Base-by-base conservation (phyloP, 2,113 vertebrate genomes). In the Myocastor coypus region DNA sequence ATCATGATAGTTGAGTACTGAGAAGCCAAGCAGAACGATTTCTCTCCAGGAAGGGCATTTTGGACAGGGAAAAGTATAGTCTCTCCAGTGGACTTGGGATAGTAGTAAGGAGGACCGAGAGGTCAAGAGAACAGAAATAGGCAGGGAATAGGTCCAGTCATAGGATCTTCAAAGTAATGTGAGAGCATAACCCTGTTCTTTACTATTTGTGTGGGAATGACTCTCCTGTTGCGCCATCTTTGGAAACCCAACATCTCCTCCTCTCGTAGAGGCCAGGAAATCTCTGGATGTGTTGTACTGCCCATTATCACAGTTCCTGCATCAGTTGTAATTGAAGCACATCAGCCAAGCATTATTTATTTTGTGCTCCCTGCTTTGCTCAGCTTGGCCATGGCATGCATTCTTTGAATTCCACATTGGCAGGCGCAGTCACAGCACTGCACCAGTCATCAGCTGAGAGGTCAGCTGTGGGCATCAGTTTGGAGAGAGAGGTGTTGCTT, bases 341-440 rank as follows among this genome's bases (percentile, higher is more conserved):
- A 2, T 34, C 69, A 42, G 10, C 14, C 0, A 2, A 28, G 5
- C 61, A 63, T 37, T 20, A 3, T 30, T 52, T 59, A 17, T 61
- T 55, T 20, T 28, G 4, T 5, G 12, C 12, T 50, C 63, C 30
- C 34, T 37, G 14, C 17, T 83, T 28, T 37, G 37, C 37, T 68
- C 19, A 34, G 19, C 37, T 34, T 50, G 46, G 5, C 16, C 55
- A 64, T 0, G 14, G 34, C 28, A 1, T 0, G 7, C 6, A 4
- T n/a, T 71, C 34, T 63, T 46, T 61, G 73, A 57, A 46, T 83
- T 50, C 30, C 37, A 7, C 1, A 8, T 34, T 3, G 37, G 13
- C 19, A 40, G 11, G 17, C 5, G 10, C 8, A 59, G 10, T 10
- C 19, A 55, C 34, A 24, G 7, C 17, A 13, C 40, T 40, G 52